Conservation (phyloP, 2,113 vertebrate genomes). For the Chinchilla lanigera region DNA sequence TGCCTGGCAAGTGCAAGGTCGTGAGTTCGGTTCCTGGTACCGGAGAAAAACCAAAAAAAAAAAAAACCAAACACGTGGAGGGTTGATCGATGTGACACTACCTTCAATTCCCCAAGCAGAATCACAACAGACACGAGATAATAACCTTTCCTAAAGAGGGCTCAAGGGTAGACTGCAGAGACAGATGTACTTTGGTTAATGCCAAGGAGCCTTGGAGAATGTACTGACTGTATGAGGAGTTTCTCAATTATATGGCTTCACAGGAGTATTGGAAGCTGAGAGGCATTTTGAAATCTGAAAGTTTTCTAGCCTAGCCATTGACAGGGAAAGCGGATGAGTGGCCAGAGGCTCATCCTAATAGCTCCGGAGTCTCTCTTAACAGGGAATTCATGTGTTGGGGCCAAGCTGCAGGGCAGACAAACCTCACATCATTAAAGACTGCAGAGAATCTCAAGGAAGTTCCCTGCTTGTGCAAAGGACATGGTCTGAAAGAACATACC, state of each 20-base stretch:
- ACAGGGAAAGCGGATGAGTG: not conserved
- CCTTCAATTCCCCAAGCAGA: slow-evolving; percentile 64
- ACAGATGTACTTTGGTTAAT: slow-evolving; percentile 18
- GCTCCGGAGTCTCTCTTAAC: not conserved
- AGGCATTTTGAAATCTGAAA: not conserved
- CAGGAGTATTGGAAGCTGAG: not conserved
- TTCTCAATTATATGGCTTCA: not conserved
- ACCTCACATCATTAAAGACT: not conserved
- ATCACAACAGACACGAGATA: slow-evolving; percentile 53
- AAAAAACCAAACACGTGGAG: not conserved
- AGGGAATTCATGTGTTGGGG: not conserved
- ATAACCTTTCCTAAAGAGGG: slow-evolving; percentile 54
- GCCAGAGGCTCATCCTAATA: not conserved
- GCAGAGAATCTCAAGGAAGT: not conserved
- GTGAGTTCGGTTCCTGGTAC: too few species aligned
- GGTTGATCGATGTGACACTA: slow-evolving; percentile 17
- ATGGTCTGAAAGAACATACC: not conserved
- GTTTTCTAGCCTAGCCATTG: not conserved
- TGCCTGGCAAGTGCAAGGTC: too few species aligned
- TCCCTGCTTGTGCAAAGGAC: not conserved
- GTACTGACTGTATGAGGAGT: not conserved
- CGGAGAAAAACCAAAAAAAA: too few species aligned
- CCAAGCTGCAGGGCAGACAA: not conserved
- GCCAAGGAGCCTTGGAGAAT: not conserved
- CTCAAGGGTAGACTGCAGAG: not conserved